phyloP scores from a whole-genome alignment of 2,888 invertebrate species.

The Melinaea marsaeus region DNA sequence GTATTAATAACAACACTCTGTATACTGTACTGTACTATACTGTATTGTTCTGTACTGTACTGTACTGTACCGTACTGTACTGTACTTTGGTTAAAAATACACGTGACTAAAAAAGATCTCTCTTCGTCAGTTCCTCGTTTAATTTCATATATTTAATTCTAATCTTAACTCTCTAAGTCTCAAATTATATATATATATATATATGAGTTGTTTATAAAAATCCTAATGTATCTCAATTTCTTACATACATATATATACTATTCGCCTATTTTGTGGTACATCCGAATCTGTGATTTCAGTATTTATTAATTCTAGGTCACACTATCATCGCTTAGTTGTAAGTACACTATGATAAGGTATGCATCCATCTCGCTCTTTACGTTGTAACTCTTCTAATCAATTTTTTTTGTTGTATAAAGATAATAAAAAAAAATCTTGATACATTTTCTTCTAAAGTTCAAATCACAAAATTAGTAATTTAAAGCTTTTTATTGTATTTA shows the following conservation, averaged over 20 bases:
- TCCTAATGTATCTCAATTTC: not conserved
- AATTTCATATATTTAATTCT: too few species aligned
- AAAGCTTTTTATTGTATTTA: slow-evolving; percentile 5
- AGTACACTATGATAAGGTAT: not conserved
- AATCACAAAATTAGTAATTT: slow-evolving; percentile 17
- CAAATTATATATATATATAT: too few species aligned
- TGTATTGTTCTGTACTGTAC: too few species aligned
- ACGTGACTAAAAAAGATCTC: too few species aligned
- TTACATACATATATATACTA: not conserved
- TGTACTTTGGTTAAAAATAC: too few species aligned
- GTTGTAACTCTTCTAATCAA: not conserved
- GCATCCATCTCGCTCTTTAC: not conserved
- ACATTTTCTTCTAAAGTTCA: slow-evolving; percentile 14
- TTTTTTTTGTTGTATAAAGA: not conserved
- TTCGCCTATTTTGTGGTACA: slow-evolving; percentile 3
- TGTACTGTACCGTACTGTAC: too few species aligned
- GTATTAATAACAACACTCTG: too few species aligned
- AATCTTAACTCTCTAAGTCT: too few species aligned
- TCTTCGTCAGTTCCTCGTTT: too few species aligned
- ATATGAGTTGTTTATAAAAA: not conserved
- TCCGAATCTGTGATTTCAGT: slow-evolving; percentile 3
- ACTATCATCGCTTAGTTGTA: slow-evolving; percentile 1
- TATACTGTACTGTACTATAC: too few species aligned
- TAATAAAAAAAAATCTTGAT: not conserved
- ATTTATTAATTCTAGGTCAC: not conserved